phyloP scores from a whole-genome alignment of 2,797 vertebrate species.

The Hydrolagus colliei region DNA sequence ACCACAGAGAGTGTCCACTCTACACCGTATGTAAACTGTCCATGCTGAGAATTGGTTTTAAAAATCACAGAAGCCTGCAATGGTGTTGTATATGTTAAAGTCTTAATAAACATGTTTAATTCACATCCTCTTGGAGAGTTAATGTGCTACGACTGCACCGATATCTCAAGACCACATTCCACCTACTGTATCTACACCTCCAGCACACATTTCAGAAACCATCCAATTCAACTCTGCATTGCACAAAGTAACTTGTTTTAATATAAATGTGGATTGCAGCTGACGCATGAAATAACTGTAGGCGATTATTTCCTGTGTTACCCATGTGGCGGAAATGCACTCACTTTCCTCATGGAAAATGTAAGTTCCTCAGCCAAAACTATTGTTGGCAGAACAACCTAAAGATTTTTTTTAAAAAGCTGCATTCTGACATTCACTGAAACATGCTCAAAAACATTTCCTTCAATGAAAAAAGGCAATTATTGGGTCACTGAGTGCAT shows the following conservation, averaged over 20 bases:
- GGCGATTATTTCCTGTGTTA: conserved; percentile 33
- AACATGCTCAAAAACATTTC: conserved; percentile 8
- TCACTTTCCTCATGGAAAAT: conserved; percentile 35
- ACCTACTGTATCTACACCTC: background rate
- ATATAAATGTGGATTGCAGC: conserved; percentile 25
- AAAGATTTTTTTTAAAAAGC: background rate
- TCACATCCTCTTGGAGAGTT: background rate
- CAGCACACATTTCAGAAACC: conserved; percentile 11
- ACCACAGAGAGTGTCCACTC: background rate
- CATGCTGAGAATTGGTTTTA: background rate
- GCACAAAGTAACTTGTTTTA: conserved; percentile 3
- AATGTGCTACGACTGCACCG: background rate
- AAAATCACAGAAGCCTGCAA: background rate
- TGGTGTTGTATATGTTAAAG: background rate
- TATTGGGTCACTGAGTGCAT: background rate
- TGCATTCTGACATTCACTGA: background rate
- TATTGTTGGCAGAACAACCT: conserved; percentile 13
- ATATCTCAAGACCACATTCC: background rate
- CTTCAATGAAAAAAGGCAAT: background rate
- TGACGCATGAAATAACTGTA: conserved; percentile 31
- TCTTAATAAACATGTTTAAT: background rate
- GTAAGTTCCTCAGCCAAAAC: conserved; percentile 10
- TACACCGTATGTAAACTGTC: background rate
- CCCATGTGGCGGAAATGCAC: conserved; percentile 27
- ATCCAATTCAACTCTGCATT: background rate